Base-by-base conservation (phyloP, 2,113 vertebrate species). In the Podocnemis expansa region DNA sequence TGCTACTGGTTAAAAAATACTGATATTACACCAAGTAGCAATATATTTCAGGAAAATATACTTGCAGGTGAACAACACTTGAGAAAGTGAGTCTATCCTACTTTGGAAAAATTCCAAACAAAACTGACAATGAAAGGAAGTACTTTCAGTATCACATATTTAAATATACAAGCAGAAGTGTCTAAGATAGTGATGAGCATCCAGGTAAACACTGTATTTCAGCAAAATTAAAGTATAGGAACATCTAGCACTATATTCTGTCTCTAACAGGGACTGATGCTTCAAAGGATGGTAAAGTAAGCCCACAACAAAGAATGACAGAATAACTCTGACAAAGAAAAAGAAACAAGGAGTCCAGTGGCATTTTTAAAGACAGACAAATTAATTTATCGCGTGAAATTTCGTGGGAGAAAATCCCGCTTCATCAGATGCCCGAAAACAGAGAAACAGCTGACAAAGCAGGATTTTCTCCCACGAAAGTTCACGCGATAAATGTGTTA, bases 91-190 rank as follows among this genome's bases (percentile, higher is more conserved):
- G 67, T 82, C 54, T 84, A 84, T 5, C 0, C 0, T 0, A 1
- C 3, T 92, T 89, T n/a, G 70, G 84, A 95, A 94, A 75, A 79
- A 85, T 45, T 80, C 31, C 45, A 24, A 92, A 16, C 73, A 88
- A 80, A 31, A 55, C 27, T 55, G 41, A 95, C 75, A 88, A 84
- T n/a, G 43, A 56, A 92, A 88, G 89, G 38, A 63, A 93, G 55
- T 11, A 21, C 49, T 79, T 93, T 85, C 43, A 85, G 58, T 80
- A 84, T 45, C 7, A 85, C 84, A 56, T 49, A 1, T 13, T n/a
- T 63, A 87, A 76, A 56, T 14, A 29, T 54, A 76, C 12, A 43
- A 45, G 25, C 43, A 41, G 41, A 29, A 76, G 27, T 75, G 73
- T 43, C 19, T 75, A 43, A 25, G n/a, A 75, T 13, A 75, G 3